Conservation (phyloP, 1,140 invertebrate species). For the Eufriesea mexicana region DNA sequence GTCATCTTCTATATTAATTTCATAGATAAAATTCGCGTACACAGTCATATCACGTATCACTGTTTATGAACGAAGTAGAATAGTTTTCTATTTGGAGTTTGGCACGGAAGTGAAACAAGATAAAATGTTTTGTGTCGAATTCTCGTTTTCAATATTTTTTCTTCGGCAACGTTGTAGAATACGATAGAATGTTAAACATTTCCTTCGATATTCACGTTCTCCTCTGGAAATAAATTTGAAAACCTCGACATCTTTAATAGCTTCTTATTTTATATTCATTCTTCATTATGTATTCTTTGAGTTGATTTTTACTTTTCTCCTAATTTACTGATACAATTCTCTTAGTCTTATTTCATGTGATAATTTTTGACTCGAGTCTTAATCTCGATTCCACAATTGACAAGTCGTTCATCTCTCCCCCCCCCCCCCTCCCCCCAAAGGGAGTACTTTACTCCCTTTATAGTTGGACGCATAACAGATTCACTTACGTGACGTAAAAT, state of each 20-base stretch:
- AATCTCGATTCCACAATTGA: slow-evolving; percentile 23
- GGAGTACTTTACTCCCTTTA: neutral
- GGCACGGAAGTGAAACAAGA: slow-evolving; percentile 22
- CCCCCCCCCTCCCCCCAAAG: neutral
- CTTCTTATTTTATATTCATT: neutral
- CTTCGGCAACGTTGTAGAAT: neutral
- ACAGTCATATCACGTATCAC: neutral
- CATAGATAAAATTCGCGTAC: neutral
- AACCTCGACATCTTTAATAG: neutral
- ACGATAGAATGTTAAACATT: neutral
- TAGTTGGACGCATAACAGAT: neutral
- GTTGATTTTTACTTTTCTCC: neutral
- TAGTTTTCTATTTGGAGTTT: neutral
- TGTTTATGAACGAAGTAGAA: neutral
- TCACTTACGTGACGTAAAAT: slow-evolving; percentile 11
- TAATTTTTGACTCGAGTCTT: neutral
- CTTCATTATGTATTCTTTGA: neutral
- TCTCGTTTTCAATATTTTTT: neutral
- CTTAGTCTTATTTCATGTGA: neutral
- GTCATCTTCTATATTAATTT: neutral
- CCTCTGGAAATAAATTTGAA: neutral
- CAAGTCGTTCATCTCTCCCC: neutral
- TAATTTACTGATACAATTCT: neutral
- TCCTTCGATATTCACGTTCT: neutral
- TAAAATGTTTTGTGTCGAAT: neutral